These are phyloP conservation scores for Prenolepis imparis DNA, from an alignment of 2,888 invertebrate species.

Conservation along the genomic window DNA sequence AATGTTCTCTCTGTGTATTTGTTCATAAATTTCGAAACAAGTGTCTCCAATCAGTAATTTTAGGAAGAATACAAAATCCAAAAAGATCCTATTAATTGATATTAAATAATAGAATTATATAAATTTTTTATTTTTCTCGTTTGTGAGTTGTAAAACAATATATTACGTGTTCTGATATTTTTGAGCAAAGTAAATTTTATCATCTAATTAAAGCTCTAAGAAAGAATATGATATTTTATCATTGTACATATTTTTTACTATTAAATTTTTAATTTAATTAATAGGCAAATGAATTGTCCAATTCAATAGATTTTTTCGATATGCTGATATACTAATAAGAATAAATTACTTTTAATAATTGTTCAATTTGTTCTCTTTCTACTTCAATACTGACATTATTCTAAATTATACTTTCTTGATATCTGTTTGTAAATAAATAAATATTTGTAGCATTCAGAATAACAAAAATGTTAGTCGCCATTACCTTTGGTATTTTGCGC, in stretches of 20 bases:
- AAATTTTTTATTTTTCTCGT: neutral
- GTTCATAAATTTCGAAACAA: neutral
- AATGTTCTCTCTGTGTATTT: too few relatives aligned
- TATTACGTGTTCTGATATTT: neutral
- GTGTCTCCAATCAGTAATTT: neutral
- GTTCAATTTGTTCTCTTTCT: neutral
- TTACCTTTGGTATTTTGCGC: constrained; percentile 36
- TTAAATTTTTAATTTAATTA: neutral
- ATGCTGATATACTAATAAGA: neutral
- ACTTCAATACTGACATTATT: neutral
- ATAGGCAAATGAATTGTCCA: neutral
- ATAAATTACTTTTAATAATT: constrained; percentile 1
- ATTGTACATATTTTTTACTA: too few relatives aligned
- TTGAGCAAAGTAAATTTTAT: neutral
- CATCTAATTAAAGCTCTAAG: neutral
- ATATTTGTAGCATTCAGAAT: neutral
- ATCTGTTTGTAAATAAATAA: neutral
- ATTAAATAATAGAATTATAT: neutral
- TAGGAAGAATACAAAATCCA: neutral
- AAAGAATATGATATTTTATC: neutral
- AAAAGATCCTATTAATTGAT: neutral
- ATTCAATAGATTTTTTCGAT: neutral
- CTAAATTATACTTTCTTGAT: neutral
- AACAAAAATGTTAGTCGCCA: neutral
- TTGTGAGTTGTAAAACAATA: neutral